These are phyloP conservation scores for Myotis myotis DNA, from an alignment of 2,797 vertebrate genomes.

Conservation along the genomic window DNA sequence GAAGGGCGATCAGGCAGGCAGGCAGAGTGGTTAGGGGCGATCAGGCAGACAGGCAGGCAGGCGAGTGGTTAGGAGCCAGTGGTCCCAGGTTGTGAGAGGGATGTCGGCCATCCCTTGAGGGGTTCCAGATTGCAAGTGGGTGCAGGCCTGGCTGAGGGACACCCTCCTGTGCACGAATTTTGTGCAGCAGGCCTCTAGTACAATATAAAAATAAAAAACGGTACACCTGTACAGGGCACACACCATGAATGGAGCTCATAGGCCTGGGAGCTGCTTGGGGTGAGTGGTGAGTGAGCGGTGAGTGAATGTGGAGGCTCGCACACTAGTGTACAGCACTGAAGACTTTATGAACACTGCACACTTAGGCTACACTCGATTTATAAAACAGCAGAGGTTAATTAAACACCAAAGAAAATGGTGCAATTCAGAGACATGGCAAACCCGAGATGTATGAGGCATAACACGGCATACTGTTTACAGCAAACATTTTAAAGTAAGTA, in stretches of 20 bases:
- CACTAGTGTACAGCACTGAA: rapidly evolving
- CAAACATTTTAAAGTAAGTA: too few relatives aligned
- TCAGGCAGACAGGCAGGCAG: too few relatives aligned
- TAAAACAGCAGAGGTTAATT: not conserved
- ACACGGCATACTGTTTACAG: not conserved
- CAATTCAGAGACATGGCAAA: not conserved
- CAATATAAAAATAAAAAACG: not conserved
- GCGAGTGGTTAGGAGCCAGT: too few relatives aligned
- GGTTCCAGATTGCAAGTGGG: too few relatives aligned
- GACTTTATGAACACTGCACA: not conserved
- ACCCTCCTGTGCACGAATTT: too few relatives aligned
- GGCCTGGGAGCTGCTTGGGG: not conserved
- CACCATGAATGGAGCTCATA: rapidly evolving
- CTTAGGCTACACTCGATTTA: not conserved
- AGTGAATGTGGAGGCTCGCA: not conserved
- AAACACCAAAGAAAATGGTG: too few relatives aligned
- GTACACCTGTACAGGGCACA: rapidly evolving
- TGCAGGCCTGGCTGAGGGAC: too few relatives aligned
- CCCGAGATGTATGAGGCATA: rapidly evolving
- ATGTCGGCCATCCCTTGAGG: too few relatives aligned
- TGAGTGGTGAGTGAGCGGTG: not conserved
- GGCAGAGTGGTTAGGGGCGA: too few relatives aligned
- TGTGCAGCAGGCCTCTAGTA: too few relatives aligned
- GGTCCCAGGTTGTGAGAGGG: too few relatives aligned
- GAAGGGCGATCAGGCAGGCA: too few relatives aligned